These are phyloP conservation scores for Leptobrachium leishanense DNA, from an alignment of 2,113 vertebrate genomes.

Conservation along the genomic window DNA sequence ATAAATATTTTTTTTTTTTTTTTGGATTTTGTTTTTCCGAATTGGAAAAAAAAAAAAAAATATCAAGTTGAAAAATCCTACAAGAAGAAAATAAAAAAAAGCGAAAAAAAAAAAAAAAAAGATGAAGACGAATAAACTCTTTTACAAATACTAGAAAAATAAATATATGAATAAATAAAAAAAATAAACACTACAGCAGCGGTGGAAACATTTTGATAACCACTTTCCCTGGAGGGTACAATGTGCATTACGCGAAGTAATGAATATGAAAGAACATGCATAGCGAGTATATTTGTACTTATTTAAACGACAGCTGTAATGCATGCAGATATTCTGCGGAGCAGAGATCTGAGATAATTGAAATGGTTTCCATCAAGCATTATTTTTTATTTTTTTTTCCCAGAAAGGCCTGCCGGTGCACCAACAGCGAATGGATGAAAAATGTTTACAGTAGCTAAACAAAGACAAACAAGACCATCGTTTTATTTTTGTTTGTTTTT, in stretches of 20 bases:
- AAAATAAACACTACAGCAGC: constrained; percentile 63
- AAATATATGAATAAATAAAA: constrained; percentile 44
- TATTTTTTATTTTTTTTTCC: constrained; percentile 1
- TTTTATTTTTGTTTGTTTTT: not conserved
- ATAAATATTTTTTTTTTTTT: too few species aligned
- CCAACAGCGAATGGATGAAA: constrained; percentile 71
- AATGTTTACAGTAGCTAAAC: constrained; percentile 73
- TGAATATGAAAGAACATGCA: constrained; percentile 60
- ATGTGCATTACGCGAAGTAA: constrained; percentile 63
- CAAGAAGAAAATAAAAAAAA: constrained; percentile 61
- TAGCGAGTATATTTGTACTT: constrained; percentile 66
- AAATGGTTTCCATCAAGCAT: constrained; percentile 32
- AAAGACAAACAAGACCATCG: constrained; percentile 39
- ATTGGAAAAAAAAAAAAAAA: too few species aligned
- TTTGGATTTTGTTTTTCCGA: too few species aligned
- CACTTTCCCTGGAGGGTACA: constrained; percentile 68
- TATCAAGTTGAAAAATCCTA: too few species aligned
- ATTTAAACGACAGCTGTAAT: constrained; percentile 73
- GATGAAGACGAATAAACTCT: constrained; percentile 2
- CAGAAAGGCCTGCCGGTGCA: constrained; percentile 74
- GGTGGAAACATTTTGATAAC: constrained; percentile 74
- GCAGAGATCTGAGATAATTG: constrained; percentile 63
- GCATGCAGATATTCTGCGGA: constrained; percentile 81
- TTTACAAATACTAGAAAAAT: constrained; percentile 58
- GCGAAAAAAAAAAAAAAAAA: constrained; percentile 53